These are phyloP conservation scores for Achatina immaculata DNA, from an alignment of 1,140 invertebrate genomes.

Conservation along the genomic window DNA sequence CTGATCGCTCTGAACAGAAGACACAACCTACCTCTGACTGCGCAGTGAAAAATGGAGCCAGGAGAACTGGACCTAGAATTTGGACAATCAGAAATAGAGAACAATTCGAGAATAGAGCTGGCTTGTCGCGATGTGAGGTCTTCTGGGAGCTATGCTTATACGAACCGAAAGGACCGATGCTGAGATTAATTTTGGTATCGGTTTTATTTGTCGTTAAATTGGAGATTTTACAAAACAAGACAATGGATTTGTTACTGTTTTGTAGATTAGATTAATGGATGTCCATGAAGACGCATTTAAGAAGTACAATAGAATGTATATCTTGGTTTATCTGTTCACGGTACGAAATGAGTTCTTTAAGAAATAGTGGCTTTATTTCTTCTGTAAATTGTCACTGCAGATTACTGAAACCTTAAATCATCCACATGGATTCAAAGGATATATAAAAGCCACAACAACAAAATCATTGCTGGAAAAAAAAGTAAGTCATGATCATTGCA, in stretches of 20 bases:
- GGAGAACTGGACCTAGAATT: neutral
- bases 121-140: neutral
- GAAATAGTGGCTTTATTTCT: no score
- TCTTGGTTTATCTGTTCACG: no score
- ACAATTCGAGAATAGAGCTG: neutral
- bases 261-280: no score
- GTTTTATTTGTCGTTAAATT: neutral
- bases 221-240: neutral
- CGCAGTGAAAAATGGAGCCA: neutral
- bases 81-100: conserved; percentile 14
- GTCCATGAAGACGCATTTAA: no score
- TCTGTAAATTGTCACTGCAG: no score
- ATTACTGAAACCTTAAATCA: no score
- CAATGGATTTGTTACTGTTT: neutral
- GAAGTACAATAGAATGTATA: no score
- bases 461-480: no score
- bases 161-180: neutral
- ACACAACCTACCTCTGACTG: neutral
- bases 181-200: neutral
- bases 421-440: no score
- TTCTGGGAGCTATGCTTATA: conserved; percentile 2
- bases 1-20: neutral
- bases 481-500: no score
- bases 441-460: no score
- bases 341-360: no score